A percentile compares a stretch with the other conserved stretches of the same genome.
Evolutionary conservation across 1,140 invertebrate genomes (phyloP).

Genomic region (Yoshiicerus persimilis): DNA sequence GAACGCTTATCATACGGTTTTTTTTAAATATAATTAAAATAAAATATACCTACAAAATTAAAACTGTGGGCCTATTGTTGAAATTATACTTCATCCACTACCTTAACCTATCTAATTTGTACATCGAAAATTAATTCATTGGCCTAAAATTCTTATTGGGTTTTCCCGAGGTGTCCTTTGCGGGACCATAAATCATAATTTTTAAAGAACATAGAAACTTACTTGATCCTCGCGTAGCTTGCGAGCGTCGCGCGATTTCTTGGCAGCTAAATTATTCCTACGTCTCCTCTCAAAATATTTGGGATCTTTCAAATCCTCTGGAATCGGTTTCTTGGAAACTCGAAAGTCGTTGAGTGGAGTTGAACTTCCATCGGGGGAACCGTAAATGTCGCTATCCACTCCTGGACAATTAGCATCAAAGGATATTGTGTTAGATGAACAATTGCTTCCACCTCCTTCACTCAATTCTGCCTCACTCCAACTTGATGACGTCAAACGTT

Average conservation of each 20-base stretch:
- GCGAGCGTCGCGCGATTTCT: slow-evolving; percentile 82
- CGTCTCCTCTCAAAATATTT: slow-evolving; percentile 84
- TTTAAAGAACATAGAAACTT: slow-evolving; percentile 25
- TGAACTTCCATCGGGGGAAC: background rate
- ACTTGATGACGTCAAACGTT: background rate
- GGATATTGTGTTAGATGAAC: background rate
- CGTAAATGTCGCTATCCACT: background rate
- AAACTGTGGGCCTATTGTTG: too few species aligned
- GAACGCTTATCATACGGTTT: too few species aligned
- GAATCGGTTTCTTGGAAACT: slow-evolving; percentile 55
- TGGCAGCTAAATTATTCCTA: slow-evolving; percentile 87
- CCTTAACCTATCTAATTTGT: too few species aligned
- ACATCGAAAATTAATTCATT: too few species aligned
- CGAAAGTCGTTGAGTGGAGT: slow-evolving; percentile 58
- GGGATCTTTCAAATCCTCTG: slow-evolving; percentile 80
- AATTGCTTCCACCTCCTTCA: background rate
- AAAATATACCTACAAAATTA: too few species aligned
- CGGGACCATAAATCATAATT: too few species aligned
- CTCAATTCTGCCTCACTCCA: background rate
- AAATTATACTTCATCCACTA: too few species aligned
- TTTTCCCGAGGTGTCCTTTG: too few species aligned
- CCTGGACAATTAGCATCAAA: too few species aligned
- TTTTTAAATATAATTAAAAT: too few species aligned
- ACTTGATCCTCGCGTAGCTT: slow-evolving; percentile 83
- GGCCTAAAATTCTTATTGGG: too few species aligned